Evolutionary conservation across 2,797 vertebrate species (phyloP).

Genomic region (Coluber constrictor): DNA sequence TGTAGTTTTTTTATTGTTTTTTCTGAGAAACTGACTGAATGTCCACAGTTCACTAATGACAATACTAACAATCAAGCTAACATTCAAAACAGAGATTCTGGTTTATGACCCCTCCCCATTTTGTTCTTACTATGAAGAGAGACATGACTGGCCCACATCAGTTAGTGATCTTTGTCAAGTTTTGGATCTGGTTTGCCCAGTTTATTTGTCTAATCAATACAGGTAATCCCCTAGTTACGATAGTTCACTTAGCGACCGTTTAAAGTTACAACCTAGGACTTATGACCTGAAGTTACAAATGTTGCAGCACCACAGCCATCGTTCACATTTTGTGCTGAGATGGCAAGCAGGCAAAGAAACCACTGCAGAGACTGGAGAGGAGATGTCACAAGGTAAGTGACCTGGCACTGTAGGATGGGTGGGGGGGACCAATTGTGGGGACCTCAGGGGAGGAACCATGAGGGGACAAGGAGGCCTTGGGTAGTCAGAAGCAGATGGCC

Average conservation of each 20-base stretch:
- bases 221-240: background rate
- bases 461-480: too few species aligned
- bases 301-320: too few species aligned
- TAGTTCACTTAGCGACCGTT: background rate
- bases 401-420: fast-evolving
- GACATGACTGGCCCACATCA: background rate
- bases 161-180: background rate
- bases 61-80: background rate
- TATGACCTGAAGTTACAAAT: too few species aligned
- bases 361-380: too few species aligned
- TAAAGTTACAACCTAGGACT: background rate
- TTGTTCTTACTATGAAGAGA: background rate
- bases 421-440: too few species aligned
- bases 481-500: too few species aligned
- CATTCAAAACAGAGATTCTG: background rate
- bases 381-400: too few species aligned
- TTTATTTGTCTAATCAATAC: background rate
- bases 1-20: background rate
- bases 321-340: too few species aligned
- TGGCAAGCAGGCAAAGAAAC: too few species aligned
- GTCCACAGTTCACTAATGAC: background rate
- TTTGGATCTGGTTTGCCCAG: background rate
- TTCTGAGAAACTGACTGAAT: background rate
- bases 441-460: too few species aligned
- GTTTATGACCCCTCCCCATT: background rate